Evolutionary conservation across 2,113 vertebrate genomes (phyloP), one percentile per base, ranked within the genome.

Genomic region (Phaetusa simplex): DNA sequence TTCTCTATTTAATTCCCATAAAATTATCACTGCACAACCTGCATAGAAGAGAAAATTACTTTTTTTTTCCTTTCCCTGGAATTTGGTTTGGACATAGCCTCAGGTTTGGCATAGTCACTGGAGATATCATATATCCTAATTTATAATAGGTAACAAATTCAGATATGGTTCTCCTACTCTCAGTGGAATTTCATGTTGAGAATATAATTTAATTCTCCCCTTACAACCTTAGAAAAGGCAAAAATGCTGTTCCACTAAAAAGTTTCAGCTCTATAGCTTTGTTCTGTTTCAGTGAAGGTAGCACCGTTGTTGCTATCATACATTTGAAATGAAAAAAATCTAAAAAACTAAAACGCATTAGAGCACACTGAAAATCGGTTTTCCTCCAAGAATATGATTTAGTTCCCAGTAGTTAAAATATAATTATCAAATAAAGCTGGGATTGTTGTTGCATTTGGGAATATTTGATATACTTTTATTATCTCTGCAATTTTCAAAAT

Each of bases 401-500:
- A 96, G 96, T 97, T 97, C 58, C 36, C 78, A 56, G 56, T 55
- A 84, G 52, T 67, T 71, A 67, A 94, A 93, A 93, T 76, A 52
- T 43, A 97, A 93, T 95, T 95, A 95, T 81, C 29, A 96, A 89
- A 90, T 94, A 90, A 96, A 95, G 14, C 6, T 94, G 23, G 26
- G 19, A 61, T 55, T 90, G n/a, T 79, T 93, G 36, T 43, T 97
- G 24, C 66, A 89, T 76, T 97, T 94, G 72, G 61, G 56, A 87
- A 79, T 94, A 92, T 95, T 96, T 96, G 50, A 40, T 71, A 19
- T 74, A 73, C 89, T 97, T 91, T 82, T 93, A 95, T 90, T 95
- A 89, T 76, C 13, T 49, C 74, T 90, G 67, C 61, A 86, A 84
- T 93, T 96, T 97, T 65, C 50, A 58, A 86, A 96, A 97, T 95